A percentile compares a stretch with the other conserved stretches of the same genome.
Conservation (phyloP, 2,113 vertebrate species). For the Odocoileus virginianus region DNA sequence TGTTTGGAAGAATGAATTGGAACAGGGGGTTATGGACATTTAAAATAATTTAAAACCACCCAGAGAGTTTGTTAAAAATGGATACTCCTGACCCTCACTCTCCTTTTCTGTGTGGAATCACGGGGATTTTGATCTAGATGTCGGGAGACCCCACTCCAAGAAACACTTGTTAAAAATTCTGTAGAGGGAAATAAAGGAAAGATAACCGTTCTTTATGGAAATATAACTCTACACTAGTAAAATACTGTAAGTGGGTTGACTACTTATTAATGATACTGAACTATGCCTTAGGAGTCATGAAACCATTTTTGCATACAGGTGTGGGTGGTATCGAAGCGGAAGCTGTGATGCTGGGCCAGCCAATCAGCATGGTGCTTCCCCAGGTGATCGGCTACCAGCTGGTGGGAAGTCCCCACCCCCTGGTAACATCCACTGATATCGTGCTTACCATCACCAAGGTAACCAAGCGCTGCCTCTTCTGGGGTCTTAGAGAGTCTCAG, state of each 20-base stretch:
- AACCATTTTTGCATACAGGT: slow-evolving; percentile 78
- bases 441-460: slow-evolving; percentile 99
- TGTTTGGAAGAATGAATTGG: not conserved
- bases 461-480: not conserved
- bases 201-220: not conserved
- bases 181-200: not conserved
- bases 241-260: not conserved
- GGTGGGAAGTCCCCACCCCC: slow-evolving; percentile 83
- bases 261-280: not conserved
- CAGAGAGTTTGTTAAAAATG: not conserved
- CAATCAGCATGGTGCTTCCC: slow-evolving; percentile 98
- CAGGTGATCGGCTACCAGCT: slow-evolving; percentile 95
- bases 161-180: slow-evolving; percentile 27
- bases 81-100: not conserved
- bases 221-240: not conserved
- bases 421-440: slow-evolving; percentile 97
- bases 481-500: not conserved
- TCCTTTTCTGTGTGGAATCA: not conserved
- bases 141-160: not conserved
- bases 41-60: not conserved
- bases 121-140: not conserved
- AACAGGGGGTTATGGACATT: not conserved
- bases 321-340: slow-evolving; percentile 98
- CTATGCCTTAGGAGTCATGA: not conserved
- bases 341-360: slow-evolving; percentile 98